Conservation (phyloP, 2,113 vertebrate species). For the Crotalus viridis region DNA sequence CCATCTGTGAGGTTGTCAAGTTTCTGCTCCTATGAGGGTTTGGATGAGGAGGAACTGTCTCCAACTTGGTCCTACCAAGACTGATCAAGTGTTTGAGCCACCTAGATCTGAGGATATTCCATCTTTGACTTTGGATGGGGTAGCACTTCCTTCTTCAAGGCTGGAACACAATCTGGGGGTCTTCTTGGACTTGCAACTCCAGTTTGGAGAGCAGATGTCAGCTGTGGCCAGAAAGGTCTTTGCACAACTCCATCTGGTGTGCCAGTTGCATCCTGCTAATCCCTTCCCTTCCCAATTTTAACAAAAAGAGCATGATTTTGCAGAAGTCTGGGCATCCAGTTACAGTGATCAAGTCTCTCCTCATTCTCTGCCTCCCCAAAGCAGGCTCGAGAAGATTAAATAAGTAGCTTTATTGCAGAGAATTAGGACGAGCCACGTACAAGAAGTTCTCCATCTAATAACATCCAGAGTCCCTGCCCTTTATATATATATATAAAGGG, state of each 20-base stretch:
- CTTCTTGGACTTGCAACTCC: neutral
- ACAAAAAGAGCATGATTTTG: neutral
- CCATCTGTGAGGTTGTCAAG: neutral
- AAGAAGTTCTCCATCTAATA: neutral
- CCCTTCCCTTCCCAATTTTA: neutral
- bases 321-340: neutral
- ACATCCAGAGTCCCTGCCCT: neutral
- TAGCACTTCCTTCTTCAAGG: neutral
- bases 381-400: neutral
- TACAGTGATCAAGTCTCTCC: neutral
- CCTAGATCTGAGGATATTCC: neutral
- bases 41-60: neutral
- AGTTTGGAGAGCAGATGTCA: neutral
- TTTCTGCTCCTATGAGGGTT: neutral
- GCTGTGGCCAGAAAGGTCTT: neutral
- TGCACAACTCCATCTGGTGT: neutral
- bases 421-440: neutral
- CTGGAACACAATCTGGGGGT: neutral
- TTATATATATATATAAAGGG: no score
- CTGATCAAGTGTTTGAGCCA: neutral
- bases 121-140: neutral
- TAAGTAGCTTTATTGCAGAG: neutral
- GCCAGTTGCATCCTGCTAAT: neutral
- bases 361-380: neutral
- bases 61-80: neutral